Evolutionary conservation across 2,888 invertebrate species (phyloP).

Genomic region (Octodonta nipae): DNA sequence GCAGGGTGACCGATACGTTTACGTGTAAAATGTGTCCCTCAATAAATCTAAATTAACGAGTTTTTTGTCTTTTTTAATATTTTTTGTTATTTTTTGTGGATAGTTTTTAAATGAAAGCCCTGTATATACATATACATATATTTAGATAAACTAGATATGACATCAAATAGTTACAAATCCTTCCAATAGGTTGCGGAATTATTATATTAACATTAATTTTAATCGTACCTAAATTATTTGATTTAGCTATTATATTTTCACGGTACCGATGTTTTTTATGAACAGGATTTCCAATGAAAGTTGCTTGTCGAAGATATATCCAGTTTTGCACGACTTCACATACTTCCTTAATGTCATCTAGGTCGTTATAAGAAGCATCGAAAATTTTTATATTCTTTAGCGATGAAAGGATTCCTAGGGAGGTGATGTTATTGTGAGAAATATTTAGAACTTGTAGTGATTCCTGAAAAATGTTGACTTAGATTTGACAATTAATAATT

Average conservation of each 20-base stretch:
- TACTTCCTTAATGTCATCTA: slow-evolving; percentile 42
- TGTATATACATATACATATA: too few species aligned
- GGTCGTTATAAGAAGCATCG: slow-evolving; percentile 44
- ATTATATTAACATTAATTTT: too few species aligned
- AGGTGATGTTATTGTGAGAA: slow-evolving; percentile 47
- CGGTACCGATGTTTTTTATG: slow-evolving; percentile 49
- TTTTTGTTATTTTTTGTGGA: too few species aligned
- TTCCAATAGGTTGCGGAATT: too few species aligned
- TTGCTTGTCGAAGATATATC: slow-evolving; percentile 41
- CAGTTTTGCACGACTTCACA: slow-evolving; percentile 44
- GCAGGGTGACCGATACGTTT: too few species aligned
- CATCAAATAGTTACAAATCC: too few species aligned
- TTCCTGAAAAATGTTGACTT: slow-evolving; percentile 34
- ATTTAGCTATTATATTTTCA: slow-evolving; percentile 52
- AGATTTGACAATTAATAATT: too few species aligned
- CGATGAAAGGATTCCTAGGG: slow-evolving; percentile 40
- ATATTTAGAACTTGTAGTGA: slow-evolving; percentile 47
- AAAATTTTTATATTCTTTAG: slow-evolving; percentile 42
- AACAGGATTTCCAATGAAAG: slow-evolving; percentile 51
- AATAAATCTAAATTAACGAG: too few species aligned
- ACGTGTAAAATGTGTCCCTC: too few species aligned
- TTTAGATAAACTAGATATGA: too few species aligned
- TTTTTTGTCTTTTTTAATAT: too few species aligned
- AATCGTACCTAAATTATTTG: slow-evolving; percentile 44
- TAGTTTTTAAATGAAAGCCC: too few species aligned